Percentiles rank a stretch among this genome's conserved stretches.
Conservation (phyloP, 2,888 invertebrate genomes). For the Ichneumon xanthorius region DNA sequence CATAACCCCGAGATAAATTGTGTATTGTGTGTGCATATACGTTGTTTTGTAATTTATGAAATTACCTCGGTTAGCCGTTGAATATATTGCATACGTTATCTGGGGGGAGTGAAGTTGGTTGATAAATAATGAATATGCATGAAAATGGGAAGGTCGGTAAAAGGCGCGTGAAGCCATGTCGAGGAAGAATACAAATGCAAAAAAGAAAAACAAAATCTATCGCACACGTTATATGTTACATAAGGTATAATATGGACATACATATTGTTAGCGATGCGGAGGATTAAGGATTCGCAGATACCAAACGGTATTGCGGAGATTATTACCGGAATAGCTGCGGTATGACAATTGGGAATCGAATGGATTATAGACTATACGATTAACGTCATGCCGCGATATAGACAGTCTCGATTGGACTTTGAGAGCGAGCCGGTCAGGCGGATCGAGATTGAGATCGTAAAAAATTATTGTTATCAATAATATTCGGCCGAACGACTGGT, state of each 20-base stretch:
- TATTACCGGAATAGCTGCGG: background rate
- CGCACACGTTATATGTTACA: background rate
- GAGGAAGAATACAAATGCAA: background rate
- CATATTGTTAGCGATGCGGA: background rate
- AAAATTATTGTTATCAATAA: background rate
- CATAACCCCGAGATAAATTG: background rate
- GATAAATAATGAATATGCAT: background rate
- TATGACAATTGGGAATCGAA: background rate
- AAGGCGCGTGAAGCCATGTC: background rate
- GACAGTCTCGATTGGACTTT: background rate
- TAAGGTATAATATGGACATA: background rate
- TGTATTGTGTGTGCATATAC: background rate
- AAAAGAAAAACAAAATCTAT: background rate
- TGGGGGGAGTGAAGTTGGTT: background rate
- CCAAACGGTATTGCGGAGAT: background rate
- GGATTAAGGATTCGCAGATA: background rate
- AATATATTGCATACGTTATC: background rate
- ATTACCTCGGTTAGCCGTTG: background rate
- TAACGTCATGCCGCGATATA: too few relatives aligned
- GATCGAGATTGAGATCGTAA: background rate
- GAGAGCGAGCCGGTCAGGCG: background rate
- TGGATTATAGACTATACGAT: too few relatives aligned
- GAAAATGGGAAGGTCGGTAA: background rate
- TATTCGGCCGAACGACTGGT: too few relatives aligned
- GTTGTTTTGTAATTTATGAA: background rate